Evolutionary conservation across 2,113 vertebrate species (phyloP).

Genomic region (Apistogramma diplotaenia): DNA sequence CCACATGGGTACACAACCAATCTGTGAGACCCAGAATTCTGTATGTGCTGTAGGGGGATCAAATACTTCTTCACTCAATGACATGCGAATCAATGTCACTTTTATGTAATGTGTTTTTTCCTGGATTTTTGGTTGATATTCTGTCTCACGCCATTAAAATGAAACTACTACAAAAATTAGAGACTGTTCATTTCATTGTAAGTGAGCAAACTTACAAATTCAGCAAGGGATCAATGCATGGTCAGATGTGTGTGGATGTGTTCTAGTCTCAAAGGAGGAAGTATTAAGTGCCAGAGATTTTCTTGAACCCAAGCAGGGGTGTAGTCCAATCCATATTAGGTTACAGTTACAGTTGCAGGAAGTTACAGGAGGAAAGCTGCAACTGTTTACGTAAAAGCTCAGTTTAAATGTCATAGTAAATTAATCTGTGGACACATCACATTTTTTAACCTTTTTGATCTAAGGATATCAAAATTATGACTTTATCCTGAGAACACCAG

Average conservation of each 20-base stretch:
- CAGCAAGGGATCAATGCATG: neutral
- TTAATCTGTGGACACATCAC: neutral
- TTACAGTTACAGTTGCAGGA: neutral
- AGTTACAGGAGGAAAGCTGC: neutral
- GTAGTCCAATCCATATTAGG: neutral
- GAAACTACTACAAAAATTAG: no score
- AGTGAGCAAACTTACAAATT: no score
- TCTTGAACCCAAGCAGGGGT: neutral
- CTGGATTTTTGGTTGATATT: no score
- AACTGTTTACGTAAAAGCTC: neutral
- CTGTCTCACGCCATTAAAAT: no score
- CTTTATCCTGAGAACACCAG: neutral
- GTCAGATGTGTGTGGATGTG: neutral
- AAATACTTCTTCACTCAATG: no score
- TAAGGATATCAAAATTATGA: fast-evolving
- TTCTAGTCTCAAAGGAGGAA: neutral
- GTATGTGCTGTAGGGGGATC: no score
- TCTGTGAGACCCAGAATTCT: no score
- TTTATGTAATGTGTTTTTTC: no score
- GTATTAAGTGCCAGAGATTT: neutral
- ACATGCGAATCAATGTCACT: no score
- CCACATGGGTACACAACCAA: no score
- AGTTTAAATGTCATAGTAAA: neutral
- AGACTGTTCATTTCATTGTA: no score
- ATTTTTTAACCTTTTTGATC: neutral